A percentile compares a stretch with the other conserved stretches of the same genome.
Conservation (phyloP, 1,140 invertebrate genomes). For the Cydia strobilella region DNA sequence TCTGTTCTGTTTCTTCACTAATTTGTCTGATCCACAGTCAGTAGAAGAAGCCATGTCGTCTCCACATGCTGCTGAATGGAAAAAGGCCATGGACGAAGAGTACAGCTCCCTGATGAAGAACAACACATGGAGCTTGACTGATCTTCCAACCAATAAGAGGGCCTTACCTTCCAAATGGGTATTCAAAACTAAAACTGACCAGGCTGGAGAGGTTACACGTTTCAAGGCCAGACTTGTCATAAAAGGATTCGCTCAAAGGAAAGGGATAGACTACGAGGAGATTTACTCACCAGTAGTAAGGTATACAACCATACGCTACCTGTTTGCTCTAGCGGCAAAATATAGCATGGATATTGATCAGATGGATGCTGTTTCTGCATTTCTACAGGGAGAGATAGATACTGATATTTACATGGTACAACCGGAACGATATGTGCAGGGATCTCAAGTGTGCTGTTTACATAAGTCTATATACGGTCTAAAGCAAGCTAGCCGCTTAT, state of each 20-base stretch:
- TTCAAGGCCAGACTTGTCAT: conserved; percentile 41
- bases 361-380: conserved; percentile 62
- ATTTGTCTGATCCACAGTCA: conserved; percentile 36
- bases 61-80: conserved; percentile 47
- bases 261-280: conserved; percentile 42
- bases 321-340: conserved; percentile 36
- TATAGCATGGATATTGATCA: conserved; percentile 37
- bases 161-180: conserved; percentile 46
- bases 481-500: neutral
- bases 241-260: conserved; percentile 40
- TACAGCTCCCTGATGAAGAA: conserved; percentile 49
- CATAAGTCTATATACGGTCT: conserved; percentile 5
- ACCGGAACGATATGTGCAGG: conserved; percentile 43
- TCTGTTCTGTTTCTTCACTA: neutral
- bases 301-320: conserved; percentile 37
- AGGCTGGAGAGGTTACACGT: conserved; percentile 36
- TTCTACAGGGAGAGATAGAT: conserved; percentile 67
- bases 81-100: conserved; percentile 56
- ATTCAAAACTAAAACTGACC: conserved; percentile 42
- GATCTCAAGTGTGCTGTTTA: neutral
- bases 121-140: conserved; percentile 48
- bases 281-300: conserved; percentile 43
- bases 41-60: conserved; percentile 46
- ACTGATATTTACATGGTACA: conserved; percentile 64
- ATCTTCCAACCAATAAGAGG: conserved; percentile 1